A percentile compares a stretch with the other conserved stretches of the same genome.
Evolutionary conservation across 2,888 invertebrate species (phyloP).

Genomic region (Polyommatus icarus): DNA sequence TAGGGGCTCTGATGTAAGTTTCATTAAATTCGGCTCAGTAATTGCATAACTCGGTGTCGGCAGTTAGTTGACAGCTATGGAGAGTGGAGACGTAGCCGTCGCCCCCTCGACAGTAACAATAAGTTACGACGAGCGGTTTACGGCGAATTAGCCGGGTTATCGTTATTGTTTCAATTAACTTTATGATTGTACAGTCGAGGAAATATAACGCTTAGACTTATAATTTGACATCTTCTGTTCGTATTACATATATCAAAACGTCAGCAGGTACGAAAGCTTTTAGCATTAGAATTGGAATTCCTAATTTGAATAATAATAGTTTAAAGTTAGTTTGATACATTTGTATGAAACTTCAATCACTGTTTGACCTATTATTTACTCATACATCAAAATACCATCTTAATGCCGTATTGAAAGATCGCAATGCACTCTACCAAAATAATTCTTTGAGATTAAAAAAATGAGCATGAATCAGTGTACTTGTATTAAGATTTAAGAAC

Average conservation of each 20-base stretch:
- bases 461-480: too few species aligned
- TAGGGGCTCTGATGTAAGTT: not conserved
- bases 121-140: not conserved
- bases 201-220: not conserved
- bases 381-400: too few species aligned
- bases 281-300: too few species aligned
- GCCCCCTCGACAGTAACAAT: not conserved
- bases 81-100: not conserved
- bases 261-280: not conserved
- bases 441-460: too few species aligned
- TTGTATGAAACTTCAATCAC: too few species aligned
- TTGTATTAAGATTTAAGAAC: too few species aligned
- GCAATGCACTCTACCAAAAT: too few species aligned
- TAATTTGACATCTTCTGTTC: not conserved
- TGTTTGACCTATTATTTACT: too few species aligned
- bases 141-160: not conserved
- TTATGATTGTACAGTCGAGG: not conserved
- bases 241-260: not conserved
- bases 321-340: too few species aligned
- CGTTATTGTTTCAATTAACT: conserved; percentile 6
- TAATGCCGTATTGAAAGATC: too few species aligned
- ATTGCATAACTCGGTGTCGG: conserved; percentile 15
- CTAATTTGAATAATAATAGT: too few species aligned
- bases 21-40: conserved; percentile 16
- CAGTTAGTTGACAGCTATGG: not conserved